Percentiles rank a stretch among this genome's conserved stretches.
Evolutionary conservation across 2,113 vertebrate species (phyloP).

Genomic region (Typhlomys cinereus): DNA sequence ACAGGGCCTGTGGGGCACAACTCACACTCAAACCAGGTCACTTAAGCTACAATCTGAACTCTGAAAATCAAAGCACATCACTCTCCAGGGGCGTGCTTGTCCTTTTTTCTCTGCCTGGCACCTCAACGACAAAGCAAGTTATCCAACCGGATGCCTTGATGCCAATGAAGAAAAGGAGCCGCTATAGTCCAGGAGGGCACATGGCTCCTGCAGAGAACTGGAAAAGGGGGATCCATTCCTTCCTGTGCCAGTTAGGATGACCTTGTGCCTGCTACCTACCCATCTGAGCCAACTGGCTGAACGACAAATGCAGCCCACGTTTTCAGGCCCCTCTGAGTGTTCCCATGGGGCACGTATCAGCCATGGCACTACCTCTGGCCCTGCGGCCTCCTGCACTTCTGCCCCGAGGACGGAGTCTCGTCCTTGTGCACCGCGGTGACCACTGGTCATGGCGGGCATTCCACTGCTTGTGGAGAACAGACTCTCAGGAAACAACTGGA

Average conservation of each 20-base stretch:
- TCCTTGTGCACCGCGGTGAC: not conserved
- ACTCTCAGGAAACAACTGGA: not conserved
- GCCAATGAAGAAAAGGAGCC: not conserved
- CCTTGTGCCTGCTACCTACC: not conserved
- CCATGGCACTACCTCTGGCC: not conserved
- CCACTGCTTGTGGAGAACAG: not conserved
- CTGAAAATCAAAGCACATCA: slow-evolving; percentile 14
- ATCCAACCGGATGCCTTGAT: not conserved
- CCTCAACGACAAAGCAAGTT: not conserved
- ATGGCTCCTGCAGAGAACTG: not conserved
- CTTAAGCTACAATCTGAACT: slow-evolving; percentile 33
- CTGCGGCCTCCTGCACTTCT: not conserved
- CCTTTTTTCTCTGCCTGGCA: not conserved
- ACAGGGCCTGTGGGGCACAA: too few relatives aligned
- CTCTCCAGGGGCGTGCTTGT: not conserved
- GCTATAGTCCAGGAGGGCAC: not conserved
- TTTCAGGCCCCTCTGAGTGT: not conserved
- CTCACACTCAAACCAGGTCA: too few relatives aligned
- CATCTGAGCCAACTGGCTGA: not conserved
- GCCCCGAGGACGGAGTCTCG: not conserved
- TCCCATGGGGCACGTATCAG: not conserved
- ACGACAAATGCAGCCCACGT: not conserved
- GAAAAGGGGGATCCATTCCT: not conserved
- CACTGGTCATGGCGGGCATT: not conserved
- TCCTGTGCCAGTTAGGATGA: not conserved